These are phyloP conservation scores for Morpho deidamia DNA, from an alignment of 2,888 invertebrate genomes.

Conservation along the genomic window DNA sequence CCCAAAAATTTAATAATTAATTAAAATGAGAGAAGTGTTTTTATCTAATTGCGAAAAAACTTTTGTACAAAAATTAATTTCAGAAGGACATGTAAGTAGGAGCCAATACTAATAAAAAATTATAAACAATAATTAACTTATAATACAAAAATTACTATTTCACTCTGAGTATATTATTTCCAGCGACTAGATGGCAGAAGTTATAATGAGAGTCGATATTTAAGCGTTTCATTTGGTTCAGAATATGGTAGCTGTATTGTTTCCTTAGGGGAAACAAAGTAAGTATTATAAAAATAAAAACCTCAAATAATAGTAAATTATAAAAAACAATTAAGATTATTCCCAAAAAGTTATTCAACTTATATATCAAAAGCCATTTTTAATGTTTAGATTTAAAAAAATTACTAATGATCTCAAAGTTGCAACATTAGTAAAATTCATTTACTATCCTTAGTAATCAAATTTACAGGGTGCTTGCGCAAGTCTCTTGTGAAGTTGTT, in stretches of 20 bases:
- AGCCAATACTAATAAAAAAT: background rate
- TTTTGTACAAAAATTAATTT: constrained; percentile 82
- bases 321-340: background rate
- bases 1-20: no score
- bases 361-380: no score
- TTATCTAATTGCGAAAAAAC: constrained; percentile 85
- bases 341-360: no score
- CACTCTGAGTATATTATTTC: constrained; percentile 31
- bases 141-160: background rate
- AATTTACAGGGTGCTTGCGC: constrained; percentile 85
- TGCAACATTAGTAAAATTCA: no score
- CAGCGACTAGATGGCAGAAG: constrained; percentile 89
- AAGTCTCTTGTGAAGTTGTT: constrained; percentile 92
- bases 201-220: constrained; percentile 84
- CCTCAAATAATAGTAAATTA: background rate
- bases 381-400: no score
- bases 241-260: constrained; percentile 91
- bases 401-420: no score
- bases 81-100: constrained; percentile 80
- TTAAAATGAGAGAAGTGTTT: constrained; percentile 79
- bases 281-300: constrained; percentile 28
- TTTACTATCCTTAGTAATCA: no score
- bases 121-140: no score
- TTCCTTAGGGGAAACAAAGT: constrained; percentile 88
- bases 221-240: constrained; percentile 87